These are phyloP conservation scores for Glareola pratincola DNA, from an alignment of 2,113 vertebrate species.

Conservation along the genomic window DNA sequence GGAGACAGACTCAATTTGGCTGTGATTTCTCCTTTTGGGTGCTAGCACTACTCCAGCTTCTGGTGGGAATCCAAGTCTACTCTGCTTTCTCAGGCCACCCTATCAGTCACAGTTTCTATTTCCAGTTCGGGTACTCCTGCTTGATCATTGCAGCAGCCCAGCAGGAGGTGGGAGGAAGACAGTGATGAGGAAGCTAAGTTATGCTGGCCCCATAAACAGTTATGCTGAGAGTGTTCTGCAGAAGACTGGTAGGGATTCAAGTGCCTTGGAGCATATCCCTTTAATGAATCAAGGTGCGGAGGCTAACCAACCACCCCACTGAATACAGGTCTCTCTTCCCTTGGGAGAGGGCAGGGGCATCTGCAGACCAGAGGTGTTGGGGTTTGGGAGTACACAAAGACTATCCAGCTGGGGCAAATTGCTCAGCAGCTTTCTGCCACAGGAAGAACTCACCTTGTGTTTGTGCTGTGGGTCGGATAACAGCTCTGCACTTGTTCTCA, in stretches of 20 bases:
- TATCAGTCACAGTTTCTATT: background rate
- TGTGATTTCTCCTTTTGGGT: background rate
- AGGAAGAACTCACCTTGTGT: accelerated
- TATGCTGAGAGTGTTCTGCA: background rate
- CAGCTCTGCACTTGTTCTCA: background rate
- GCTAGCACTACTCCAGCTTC: background rate
- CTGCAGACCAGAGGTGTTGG: background rate
- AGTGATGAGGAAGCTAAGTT: background rate
- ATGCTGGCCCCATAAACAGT: background rate
- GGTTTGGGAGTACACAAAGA: background rate
- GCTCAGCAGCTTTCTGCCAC: background rate
- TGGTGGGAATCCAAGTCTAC: background rate
- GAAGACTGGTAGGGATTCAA: background rate
- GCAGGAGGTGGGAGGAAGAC: background rate
- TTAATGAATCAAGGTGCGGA: background rate
- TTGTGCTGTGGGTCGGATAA: background rate
- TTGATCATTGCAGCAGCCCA: background rate
- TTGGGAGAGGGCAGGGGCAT: background rate
- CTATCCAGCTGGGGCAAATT: background rate
- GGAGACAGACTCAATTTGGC: accelerated
- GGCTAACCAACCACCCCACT: background rate
- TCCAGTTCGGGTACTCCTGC: background rate
- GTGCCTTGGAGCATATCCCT: too few relatives aligned
- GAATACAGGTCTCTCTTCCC: background rate
- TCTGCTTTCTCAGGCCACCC: background rate